Evolutionary conservation across 2,888 invertebrate species (phyloP).

Genomic region (Drosophila setosimentum): DNA sequence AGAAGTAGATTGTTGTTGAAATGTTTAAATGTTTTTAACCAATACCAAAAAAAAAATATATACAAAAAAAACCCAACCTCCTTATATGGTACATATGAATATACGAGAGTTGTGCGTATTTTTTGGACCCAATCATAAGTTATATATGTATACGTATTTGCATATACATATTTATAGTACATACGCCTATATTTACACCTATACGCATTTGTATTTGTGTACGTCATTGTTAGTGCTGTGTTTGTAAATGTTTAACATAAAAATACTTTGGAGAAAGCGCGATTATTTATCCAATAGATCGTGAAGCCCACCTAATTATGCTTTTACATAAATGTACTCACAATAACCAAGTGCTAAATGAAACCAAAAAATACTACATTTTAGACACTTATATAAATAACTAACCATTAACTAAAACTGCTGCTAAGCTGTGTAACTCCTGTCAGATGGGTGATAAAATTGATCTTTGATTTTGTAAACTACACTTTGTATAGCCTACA

Average conservation of each 20-base stretch:
- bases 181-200: constrained; percentile 37
- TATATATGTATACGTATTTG: constrained; percentile 31
- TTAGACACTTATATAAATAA: constrained; percentile 22
- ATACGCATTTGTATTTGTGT: constrained; percentile 59
- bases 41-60: constrained; percentile 25
- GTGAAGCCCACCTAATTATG: constrained; percentile 72
- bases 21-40: constrained; percentile 78
- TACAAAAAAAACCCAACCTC: constrained; percentile 17
- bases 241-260: constrained; percentile 63
- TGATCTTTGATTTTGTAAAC: constrained; percentile 61
- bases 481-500: constrained; percentile 48
- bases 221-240: constrained; percentile 72
- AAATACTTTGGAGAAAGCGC: constrained; percentile 32
- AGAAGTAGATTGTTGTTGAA: constrained; percentile 76
- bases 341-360: constrained; percentile 66
- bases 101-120: constrained; percentile 42
- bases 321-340: constrained; percentile 40
- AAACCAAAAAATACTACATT: constrained; percentile 25
- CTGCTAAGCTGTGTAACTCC: constrained; percentile 83
- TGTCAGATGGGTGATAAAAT: constrained; percentile 85
- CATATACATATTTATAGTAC: constrained; percentile 25
- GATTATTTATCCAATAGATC: constrained; percentile 34
- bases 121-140: constrained; percentile 54
- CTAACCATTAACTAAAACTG: constrained; percentile 43
- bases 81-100: constrained; percentile 29